Base-by-base conservation (phyloP, 2,888 invertebrate species). In the Nasonia oneida region DNA sequence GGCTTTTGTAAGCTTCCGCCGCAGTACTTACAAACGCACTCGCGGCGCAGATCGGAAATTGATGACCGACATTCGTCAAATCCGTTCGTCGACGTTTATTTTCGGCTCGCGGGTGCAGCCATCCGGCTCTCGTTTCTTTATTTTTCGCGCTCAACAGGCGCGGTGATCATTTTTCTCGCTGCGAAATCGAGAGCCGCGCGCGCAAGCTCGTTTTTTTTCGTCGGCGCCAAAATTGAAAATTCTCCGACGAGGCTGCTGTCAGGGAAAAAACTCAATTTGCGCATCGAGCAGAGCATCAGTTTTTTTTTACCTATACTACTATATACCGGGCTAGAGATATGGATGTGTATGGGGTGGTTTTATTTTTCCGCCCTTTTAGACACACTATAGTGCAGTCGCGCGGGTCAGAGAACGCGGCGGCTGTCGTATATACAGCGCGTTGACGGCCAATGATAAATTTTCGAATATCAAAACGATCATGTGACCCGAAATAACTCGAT, bases 51-150 rank as follows among this genome's bases (percentile, higher is more conserved):
- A 75, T 78, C 67, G 82, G 61, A 80, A 83, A 86, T 76, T 83
- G 83, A 83, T 83, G 79, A 80, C 71, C 86, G 50, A 80, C 61
- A 76, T 76, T 75, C 83, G 80, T 86, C 83, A 86, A 86, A 83
- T 57, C 50, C 33, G 67, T 50, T 81, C 71, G 37, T 23, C 57
- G 71, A 86, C 75, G 75, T 86, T 83, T 80, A 83, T 86, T 70
- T 77, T 77, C 50, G 42, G 67, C 29, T 67, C 37, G 42, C 18
- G 71, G 73, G 18, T 10, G 73, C 23, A n/a, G 39, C 39, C 37
- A n/a, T n/a, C 29, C 73, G 57, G 18, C 6, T 47, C 64, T 33
- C 80, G 53, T 57, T 15, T 53, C 6, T 53, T 74, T 61, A 37
- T 37, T 39, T 64, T 53, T 18, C 57, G 33, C 64, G 50, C 18